These are phyloP conservation scores for Nomada ferruginata DNA, from an alignment of 2,888 invertebrate species.

Conservation along the genomic window DNA sequence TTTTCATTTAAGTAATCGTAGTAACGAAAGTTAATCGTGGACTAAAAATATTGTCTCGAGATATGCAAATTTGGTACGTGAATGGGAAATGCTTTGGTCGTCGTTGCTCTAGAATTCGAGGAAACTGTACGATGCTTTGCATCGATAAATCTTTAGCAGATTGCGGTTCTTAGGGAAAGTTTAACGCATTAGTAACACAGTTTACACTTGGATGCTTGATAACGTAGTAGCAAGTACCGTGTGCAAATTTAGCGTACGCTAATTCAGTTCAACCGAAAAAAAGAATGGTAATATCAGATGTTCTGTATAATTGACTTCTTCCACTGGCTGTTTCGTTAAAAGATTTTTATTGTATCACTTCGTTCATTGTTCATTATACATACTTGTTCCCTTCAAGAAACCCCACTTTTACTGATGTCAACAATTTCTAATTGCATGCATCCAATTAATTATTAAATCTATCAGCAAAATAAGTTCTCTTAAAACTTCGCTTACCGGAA, in stretches of 20 bases:
- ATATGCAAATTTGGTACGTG: background rate
- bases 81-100: background rate
- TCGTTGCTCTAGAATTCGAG: constrained; percentile 32
- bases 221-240: constrained; percentile 31
- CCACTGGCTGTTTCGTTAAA: background rate
- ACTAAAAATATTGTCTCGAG: background rate
- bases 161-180: constrained; percentile 56
- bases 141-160: constrained; percentile 31
- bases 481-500: no score
- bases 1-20: background rate
- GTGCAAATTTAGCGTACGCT: constrained; percentile 16
- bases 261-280: background rate
- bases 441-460: background rate
- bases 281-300: background rate
- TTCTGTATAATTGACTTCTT: background rate
- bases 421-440: background rate
- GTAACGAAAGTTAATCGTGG: background rate
- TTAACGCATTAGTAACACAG: constrained; percentile 32
- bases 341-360: background rate
- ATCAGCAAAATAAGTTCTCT: constrained; percentile 18
- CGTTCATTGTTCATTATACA: background rate
- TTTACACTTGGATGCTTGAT: constrained; percentile 17
- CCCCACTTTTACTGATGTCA: background rate
- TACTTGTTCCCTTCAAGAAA: background rate
- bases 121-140: constrained; percentile 35